Conservation (phyloP, 2,888 invertebrate genomes). For the Campopleginae sp. region DNA sequence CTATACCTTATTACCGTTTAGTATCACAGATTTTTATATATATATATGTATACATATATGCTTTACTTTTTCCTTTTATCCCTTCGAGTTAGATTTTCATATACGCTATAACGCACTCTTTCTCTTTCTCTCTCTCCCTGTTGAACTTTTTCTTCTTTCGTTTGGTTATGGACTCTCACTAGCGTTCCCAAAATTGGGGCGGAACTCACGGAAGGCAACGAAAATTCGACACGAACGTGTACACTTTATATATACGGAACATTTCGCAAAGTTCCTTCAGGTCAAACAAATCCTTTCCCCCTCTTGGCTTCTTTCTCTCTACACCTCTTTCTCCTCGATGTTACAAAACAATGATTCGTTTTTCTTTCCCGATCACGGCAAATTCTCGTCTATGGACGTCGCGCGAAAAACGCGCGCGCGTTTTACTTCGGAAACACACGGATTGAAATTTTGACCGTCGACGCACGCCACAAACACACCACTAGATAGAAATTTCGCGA, state of each 20-base stretch:
- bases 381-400: constrained; percentile 30
- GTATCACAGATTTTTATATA: constrained; percentile 80
- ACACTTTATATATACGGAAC: constrained; percentile 45
- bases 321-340: background rate
- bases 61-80: constrained; percentile 68
- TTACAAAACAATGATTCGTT: constrained; percentile 31
- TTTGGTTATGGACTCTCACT: constrained; percentile 42
- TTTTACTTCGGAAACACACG: constrained; percentile 12
- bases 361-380: background rate
- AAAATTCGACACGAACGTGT: constrained; percentile 58
- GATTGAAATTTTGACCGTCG: constrained; percentile 30
- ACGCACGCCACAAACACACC: constrained; percentile 38
- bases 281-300: constrained; percentile 34
- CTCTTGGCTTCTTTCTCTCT: background rate
- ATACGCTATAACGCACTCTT: constrained; percentile 36
- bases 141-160: constrained; percentile 35
- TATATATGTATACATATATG: constrained; percentile 68
- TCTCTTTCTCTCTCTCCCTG: constrained; percentile 27
- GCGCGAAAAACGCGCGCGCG: constrained; percentile 41
- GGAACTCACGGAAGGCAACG: constrained; percentile 64
- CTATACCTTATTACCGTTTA: constrained; percentile 81
- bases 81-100: constrained; percentile 51
- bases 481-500: constrained; percentile 22
- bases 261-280: constrained; percentile 42
- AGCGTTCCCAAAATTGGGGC: constrained; percentile 65